A percentile compares a stretch with the other conserved stretches of the same genome.
phyloP scores from a whole-genome alignment of 2,888 invertebrate genomes.

The Adelognathus sp. region DNA sequence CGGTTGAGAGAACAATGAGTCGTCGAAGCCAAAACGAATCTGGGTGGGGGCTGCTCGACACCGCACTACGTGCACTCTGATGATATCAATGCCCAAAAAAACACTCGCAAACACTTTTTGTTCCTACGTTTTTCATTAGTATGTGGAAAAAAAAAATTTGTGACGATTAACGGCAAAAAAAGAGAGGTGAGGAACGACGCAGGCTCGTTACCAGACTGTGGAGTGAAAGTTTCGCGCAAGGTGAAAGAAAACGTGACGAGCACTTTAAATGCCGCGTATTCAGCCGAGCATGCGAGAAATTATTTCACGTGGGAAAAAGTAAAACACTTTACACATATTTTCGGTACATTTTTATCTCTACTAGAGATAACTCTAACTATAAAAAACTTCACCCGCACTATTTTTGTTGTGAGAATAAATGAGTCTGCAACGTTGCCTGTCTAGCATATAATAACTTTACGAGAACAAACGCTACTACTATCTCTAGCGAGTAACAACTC shows the following conservation, averaged over 20 bases:
- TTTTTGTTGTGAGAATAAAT: too few species aligned
- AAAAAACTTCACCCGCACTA: too few species aligned
- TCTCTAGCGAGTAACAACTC: too few species aligned
- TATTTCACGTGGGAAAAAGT: neutral
- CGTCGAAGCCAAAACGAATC: constrained; percentile 16
- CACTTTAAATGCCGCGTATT: constrained; percentile 4
- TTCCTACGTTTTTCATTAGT: constrained; percentile 50
- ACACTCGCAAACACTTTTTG: constrained; percentile 50
- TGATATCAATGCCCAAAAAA: constrained; percentile 49
- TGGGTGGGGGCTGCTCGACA: neutral
- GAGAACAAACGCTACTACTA: too few species aligned
- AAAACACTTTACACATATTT: neutral
- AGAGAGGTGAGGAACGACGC: constrained; percentile 9
- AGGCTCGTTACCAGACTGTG: constrained; percentile 11
- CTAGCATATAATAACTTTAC: too few species aligned
- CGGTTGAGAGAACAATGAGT: neutral
- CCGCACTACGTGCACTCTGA: constrained; percentile 47
- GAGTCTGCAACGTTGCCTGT: too few species aligned
- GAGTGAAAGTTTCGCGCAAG: neutral
- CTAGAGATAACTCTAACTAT: too few species aligned
- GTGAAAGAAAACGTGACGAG: neutral
- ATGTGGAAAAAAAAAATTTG: constrained; percentile 1
- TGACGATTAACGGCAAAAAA: too few species aligned
- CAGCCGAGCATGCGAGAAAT: neutral
- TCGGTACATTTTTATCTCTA: neutral